phyloP scores from a whole-genome alignment of 1,140 invertebrate species.

The Zaprionus inermis region DNA sequence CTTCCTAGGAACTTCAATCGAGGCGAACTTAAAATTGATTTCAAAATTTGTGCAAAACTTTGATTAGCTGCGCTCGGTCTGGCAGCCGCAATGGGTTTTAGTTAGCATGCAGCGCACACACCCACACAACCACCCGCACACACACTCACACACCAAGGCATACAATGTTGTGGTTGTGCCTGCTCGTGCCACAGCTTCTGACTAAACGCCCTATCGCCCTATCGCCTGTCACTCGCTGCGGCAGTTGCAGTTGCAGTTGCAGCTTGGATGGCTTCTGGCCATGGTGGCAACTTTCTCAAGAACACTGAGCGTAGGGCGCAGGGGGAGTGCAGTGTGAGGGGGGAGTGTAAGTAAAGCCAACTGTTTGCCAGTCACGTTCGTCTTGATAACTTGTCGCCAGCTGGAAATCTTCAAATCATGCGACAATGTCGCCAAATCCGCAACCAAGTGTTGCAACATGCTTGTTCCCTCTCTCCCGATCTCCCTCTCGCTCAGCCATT shows the following conservation, averaged over 20 bases:
- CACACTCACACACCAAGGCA: too few relatives aligned
- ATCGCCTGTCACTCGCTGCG: conserved; percentile 35
- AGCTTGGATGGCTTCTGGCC: background rate
- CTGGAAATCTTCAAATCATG: conserved; percentile 74
- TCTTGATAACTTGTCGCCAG: conserved; percentile 81
- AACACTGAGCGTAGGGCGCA: background rate
- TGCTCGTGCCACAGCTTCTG: conserved; percentile 30
- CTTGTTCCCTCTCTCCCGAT: too few relatives aligned
- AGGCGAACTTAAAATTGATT: background rate
- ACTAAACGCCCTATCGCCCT: conserved; percentile 41
- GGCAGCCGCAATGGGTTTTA: conserved; percentile 17
- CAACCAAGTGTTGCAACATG: conserved; percentile 72
- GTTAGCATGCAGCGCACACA: conserved; percentile 16
- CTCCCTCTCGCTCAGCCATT: conserved; percentile 26
- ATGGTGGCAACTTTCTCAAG: conserved; percentile 12
- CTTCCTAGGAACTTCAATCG: background rate
- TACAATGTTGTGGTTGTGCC: conserved; percentile 37
- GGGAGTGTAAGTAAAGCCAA: conserved; percentile 69
- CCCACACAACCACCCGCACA: background rate
- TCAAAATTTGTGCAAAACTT: conserved; percentile 27
- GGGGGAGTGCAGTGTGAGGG: background rate
- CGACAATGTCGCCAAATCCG: conserved; percentile 77
- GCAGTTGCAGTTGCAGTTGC: conserved; percentile 6
- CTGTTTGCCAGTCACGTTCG: conserved; percentile 80
- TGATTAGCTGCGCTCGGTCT: conserved; percentile 25